A percentile compares a stretch with the other conserved stretches of the same genome.
Conservation (phyloP, 2,888 invertebrate species). For the Yponomeuta sedellus region DNA sequence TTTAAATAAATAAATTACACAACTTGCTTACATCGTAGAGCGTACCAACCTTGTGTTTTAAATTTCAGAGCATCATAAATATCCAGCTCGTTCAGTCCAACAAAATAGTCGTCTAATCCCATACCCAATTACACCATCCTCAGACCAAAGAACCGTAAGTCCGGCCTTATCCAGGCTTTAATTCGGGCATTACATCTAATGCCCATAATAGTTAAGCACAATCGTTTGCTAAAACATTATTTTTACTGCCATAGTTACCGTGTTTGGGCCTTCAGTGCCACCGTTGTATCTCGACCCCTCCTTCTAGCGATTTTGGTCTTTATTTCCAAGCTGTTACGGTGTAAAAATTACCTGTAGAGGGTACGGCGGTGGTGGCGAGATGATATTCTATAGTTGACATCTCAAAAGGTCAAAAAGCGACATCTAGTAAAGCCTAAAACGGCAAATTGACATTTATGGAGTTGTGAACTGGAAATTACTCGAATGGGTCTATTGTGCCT, state of each 20-base stretch:
- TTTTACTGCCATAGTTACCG: constrained; percentile 28
- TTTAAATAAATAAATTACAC: no score
- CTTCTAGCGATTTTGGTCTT: background rate
- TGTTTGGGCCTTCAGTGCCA: constrained; percentile 23
- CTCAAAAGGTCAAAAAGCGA: constrained; percentile 12
- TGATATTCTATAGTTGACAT: constrained; percentile 5
- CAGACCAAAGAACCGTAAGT: constrained; percentile 7
- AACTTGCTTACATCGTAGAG: no score
- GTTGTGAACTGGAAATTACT: constrained; percentile 9
- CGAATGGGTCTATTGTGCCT: constrained; percentile 4
- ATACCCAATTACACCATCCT: constrained; percentile 5
- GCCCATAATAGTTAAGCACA: constrained; percentile 3
- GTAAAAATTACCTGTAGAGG: background rate
- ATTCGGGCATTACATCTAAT: constrained; percentile 3
- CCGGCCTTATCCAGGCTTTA: background rate
- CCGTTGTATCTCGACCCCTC: background rate
- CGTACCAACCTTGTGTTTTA: no score
- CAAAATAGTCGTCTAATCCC: constrained; percentile 3
- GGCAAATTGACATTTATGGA: constrained; percentile 13
- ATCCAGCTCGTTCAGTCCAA: background rate
- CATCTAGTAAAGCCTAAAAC: constrained; percentile 10
- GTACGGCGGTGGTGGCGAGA: background rate
- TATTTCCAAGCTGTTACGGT: background rate
- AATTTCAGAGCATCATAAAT: background rate
- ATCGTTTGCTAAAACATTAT: constrained; percentile 24